Evolutionary conservation across 1,140 invertebrate species (phyloP).

Genomic region (Megathymus violae): DNA sequence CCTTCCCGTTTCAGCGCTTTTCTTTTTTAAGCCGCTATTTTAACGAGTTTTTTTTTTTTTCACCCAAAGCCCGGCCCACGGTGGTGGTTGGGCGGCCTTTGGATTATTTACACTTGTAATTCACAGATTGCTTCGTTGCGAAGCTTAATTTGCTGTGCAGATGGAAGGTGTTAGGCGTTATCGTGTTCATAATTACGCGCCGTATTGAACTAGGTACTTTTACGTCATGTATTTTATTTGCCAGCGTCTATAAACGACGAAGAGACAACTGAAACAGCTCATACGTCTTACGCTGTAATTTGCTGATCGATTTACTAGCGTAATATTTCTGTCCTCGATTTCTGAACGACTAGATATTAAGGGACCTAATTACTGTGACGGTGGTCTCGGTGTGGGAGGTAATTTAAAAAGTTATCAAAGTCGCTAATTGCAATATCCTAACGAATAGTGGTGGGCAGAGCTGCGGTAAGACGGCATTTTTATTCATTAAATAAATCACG

Average conservation of each 20-base stretch:
- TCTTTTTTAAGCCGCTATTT: slow-evolving; percentile 83
- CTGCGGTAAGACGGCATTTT: slow-evolving; percentile 66
- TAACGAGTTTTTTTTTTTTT: slow-evolving; percentile 80
- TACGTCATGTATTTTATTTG: slow-evolving; percentile 44
- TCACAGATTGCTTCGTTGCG: slow-evolving; percentile 67
- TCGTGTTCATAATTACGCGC: slow-evolving; percentile 61
- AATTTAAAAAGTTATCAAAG: slow-evolving; percentile 64
- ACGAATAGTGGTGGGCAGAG: slow-evolving; percentile 50
- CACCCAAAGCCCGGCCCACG: slow-evolving; percentile 74
- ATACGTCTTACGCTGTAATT: slow-evolving; percentile 28
- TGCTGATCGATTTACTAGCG: slow-evolving; percentile 11
- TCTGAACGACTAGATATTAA: slow-evolving; percentile 19
- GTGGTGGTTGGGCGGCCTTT: slow-evolving; percentile 76
- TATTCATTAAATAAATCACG: slow-evolving; percentile 83
- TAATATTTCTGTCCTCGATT: slow-evolving; percentile 3
- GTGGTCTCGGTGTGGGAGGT: slow-evolving; percentile 15
- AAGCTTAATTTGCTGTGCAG: slow-evolving; percentile 69
- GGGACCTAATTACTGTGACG: slow-evolving; percentile 8
- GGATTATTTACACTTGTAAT: slow-evolving; percentile 83
- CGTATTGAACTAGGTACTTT: slow-evolving; percentile 54
- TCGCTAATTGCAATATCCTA: slow-evolving; percentile 75
- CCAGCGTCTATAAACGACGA: slow-evolving; percentile 16
- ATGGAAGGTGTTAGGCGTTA: slow-evolving; percentile 64
- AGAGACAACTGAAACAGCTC: slow-evolving; percentile 33
- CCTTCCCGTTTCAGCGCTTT: slow-evolving; percentile 82